Base-by-base conservation (phyloP, 2,113 vertebrate species). In the Oreochromis tanganicae region DNA sequence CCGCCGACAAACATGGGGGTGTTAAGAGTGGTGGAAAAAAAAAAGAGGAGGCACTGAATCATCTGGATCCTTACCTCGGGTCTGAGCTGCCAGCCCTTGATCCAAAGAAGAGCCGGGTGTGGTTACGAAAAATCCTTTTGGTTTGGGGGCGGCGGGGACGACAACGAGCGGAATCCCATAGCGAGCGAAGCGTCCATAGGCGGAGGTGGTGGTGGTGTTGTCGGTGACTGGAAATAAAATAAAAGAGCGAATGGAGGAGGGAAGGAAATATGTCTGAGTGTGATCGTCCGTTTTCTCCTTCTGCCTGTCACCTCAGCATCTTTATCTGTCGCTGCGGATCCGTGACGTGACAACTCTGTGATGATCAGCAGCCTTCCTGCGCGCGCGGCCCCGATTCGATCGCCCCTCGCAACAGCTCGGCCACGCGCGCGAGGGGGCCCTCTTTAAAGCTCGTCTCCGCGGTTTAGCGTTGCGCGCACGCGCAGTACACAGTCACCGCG, bases 341-440 rank as follows among this genome's bases (percentile, higher is more conserved):
- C 95, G 95, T 95, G 96, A 96, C 95, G 96, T 91, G 91, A 93
- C 91, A 91, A 54, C 79, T 86, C 86, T 82, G 84, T 85, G 89
- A 83, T 73, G 94, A 92, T 93, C 88, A 82, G 84, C 92, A 87
- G 86, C 86, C 91, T 92, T 90, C 88, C 88, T 94, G 91, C 92
- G 95, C 82, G 96, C 96, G 93, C 96, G 95, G 24, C 56, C 94
- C 87, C 95, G 95, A 91, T 83, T 7, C 91, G 27, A 94, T 95
- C 89, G 89, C 91, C 96, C 96, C 91, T 97, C 96, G 96, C 96
- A 96, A 96, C 96, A 96, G 93, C 88, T 89, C 92, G 92, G 87
- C 83, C 66, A 85, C 89, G 91, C 94, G 81, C 83, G 7, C 3
- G 79, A 52, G 63, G 41, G 24, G 71, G 38, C n/a, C 14, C 27